Evolutionary conservation across 2,888 invertebrate species (phyloP), one percentile per base, ranked within the genome.

Genomic region (Gymnocheta viridis): DNA sequence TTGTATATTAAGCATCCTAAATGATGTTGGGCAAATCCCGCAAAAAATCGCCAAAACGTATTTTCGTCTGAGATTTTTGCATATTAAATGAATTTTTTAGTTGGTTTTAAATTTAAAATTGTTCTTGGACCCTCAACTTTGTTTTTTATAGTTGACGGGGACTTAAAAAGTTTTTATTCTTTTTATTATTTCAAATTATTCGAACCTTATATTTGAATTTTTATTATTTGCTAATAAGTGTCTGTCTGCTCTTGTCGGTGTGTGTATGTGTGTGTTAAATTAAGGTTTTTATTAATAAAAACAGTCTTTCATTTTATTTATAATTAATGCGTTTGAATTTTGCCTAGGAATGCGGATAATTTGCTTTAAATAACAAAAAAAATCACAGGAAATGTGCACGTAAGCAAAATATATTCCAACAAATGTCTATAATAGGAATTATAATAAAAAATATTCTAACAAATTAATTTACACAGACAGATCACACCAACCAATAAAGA

Each of bases 301-400:
- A 38, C 35, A 49, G 22, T 51, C 14, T 64, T 60, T 82, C 70
- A 56, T 70, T 49, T 66, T 32, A 60, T 54, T 62, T 82, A 47
- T 76, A 76, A 82, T 82, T 70, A 82, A 82, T 76, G 62, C 64
- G 66, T 67, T 82, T 78, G 60, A 44, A 19, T 62, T 78, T 60
- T 56, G 73, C 73, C 62, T 62, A 78, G 82, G 82, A 82, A 82
- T 82, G 78, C 67, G 82, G 82, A 82, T 78, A 78, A 77, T 77
- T 82, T 77, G 66, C 22, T 82, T 58, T 70, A 27, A 56, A 66
- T 49, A 35, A 32, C 44, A 41, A 10, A 49, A 10, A 64, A 12
- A 56, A 32, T 10, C 44, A 41, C 4, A 54, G 19, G 56, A 47
- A 47, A 58, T 32, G n/a, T 24, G 19, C 10, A 60, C 54, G 47